A percentile compares a stretch with the other conserved stretches of the same genome.
Conservation (phyloP, 2,113 vertebrate species). For the Tinamus guttatus region DNA sequence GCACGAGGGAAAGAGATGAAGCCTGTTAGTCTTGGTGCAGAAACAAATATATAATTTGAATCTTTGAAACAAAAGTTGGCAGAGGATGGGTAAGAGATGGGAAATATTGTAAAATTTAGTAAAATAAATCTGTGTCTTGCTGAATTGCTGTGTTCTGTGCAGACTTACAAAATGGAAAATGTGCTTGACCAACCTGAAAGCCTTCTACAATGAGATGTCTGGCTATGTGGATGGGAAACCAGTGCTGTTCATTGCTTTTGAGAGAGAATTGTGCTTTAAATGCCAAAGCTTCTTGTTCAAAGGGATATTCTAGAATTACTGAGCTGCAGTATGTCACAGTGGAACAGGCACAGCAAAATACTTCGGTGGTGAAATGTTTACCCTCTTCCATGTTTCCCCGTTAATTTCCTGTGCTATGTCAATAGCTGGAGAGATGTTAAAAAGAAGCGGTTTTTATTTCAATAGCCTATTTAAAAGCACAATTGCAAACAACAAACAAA, state of each 20-base stretch:
- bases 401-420: neutral
- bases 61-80: neutral
- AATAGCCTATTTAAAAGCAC: neutral
- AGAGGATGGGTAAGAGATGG: neutral
- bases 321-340: neutral
- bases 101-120: neutral
- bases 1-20: neutral
- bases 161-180: neutral
- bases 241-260: neutral
- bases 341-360: neutral
- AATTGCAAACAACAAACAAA: too few relatives aligned
- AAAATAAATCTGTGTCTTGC: neutral
- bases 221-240: neutral
- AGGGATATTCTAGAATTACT: neutral
- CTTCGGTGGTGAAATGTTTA: neutral
- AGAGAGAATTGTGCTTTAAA: neutral
- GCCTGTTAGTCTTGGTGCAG: neutral
- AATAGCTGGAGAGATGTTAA: neutral
- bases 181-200: neutral
- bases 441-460: neutral
- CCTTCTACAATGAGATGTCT: neutral
- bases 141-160: neutral
- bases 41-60: neutral
- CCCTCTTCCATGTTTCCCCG: neutral
- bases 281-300: neutral